Percentiles rank a stretch among this genome's conserved stretches.
These are phyloP conservation scores for Poecilia gillii DNA, from an alignment of 2,797 vertebrate genomes.

Conservation along the genomic window DNA sequence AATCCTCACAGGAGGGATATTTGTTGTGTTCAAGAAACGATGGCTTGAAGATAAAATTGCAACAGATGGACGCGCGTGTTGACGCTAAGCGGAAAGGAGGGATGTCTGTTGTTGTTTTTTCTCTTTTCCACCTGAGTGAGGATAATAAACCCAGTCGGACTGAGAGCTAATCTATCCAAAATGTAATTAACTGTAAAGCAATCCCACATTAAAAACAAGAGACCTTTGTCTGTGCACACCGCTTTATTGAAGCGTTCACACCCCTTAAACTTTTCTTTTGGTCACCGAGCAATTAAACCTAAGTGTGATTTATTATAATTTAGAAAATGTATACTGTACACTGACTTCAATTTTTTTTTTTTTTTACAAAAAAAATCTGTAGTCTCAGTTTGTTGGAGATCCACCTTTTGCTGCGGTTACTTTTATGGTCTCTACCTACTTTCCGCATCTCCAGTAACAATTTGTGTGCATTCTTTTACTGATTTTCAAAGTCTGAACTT, in stretches of 20 bases:
- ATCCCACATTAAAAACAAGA: constrained; percentile 45
- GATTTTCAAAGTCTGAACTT: not conserved
- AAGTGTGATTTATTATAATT: not conserved
- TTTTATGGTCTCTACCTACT: not conserved
- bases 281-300: not conserved
- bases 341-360: not conserved
- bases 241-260: not conserved
- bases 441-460: not conserved
- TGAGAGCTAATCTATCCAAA: constrained; percentile 52
- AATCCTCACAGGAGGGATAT: constrained; percentile 27
- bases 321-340: not conserved
- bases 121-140: not conserved
- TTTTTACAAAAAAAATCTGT: not conserved
- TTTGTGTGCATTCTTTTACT: not conserved
- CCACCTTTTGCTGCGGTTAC: not conserved
- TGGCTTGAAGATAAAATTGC: constrained; percentile 18
- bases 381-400: not conserved
- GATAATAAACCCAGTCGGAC: constrained; percentile 33
- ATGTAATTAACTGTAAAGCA: constrained; percentile 48
- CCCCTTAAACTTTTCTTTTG: not conserved
- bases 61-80: not conserved
- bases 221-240: constrained; percentile 4
- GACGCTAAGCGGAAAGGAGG: not conserved
- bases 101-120: too few species aligned
- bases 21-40: constrained; percentile 26